phyloP scores from a whole-genome alignment of 2,888 invertebrate genomes.

The Drosophila paramelanica region DNA sequence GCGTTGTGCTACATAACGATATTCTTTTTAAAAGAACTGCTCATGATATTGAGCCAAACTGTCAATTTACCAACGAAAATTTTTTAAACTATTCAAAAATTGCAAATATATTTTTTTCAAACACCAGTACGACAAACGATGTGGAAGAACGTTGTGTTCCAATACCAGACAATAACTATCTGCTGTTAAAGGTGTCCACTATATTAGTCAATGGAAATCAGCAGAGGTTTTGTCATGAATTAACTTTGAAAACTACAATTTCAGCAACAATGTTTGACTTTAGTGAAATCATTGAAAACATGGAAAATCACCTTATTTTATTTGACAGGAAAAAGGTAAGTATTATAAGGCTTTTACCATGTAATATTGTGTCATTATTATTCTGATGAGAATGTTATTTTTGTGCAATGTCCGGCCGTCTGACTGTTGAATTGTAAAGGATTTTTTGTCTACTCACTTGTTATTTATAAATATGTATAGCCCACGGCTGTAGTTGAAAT shows the following conservation, averaged over 20 bases:
- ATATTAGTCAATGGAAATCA: slow-evolving; percentile 92
- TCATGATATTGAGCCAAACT: slow-evolving; percentile 65
- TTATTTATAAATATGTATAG: too few species aligned
- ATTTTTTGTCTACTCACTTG: too few species aligned
- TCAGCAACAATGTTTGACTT: slow-evolving; percentile 90
- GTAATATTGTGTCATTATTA: not conserved
- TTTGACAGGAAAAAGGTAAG: slow-evolving; percentile 73
- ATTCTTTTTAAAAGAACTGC: slow-evolving; percentile 87
- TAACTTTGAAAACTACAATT: slow-evolving; percentile 89
- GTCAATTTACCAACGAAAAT: slow-evolving; percentile 37
- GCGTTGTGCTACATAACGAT: slow-evolving; percentile 94
- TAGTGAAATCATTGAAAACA: slow-evolving; percentile 88
- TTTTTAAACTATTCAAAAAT: slow-evolving; percentile 39
- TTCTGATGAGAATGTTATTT: too few species aligned
- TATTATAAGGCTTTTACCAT: not conserved
- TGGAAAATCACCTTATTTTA: slow-evolving; percentile 68
- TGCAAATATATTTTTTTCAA: slow-evolving; percentile 45
- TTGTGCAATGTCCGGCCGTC: too few species aligned
- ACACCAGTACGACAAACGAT: slow-evolving; percentile 60
- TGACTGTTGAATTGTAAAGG: too few species aligned
- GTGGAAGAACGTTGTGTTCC: slow-evolving; percentile 84
- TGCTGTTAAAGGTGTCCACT: slow-evolving; percentile 91
- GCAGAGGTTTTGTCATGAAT: slow-evolving; percentile 89
- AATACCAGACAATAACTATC: slow-evolving; percentile 87
- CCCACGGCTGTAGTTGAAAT: too few species aligned